Conservation (phyloP, 2,888 invertebrate species). For the Diloba caeruleocephala region DNA sequence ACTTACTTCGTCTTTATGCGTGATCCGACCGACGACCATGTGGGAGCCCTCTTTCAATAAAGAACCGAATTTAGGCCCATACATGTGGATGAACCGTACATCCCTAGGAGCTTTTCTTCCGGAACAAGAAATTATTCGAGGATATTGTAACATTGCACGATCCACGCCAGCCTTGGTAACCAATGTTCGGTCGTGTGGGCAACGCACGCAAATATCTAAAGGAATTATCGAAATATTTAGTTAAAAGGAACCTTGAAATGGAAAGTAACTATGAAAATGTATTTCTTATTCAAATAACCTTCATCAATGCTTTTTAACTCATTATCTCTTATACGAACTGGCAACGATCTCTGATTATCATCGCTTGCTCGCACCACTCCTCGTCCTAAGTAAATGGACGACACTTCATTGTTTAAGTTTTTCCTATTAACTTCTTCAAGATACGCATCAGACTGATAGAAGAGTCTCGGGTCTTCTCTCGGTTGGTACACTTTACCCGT, state of each 20-base stretch:
- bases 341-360: conserved; percentile 45
- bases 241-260: conserved; percentile 9
- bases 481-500: conserved; percentile 74
- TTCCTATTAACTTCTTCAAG: conserved; percentile 75
- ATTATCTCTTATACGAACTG: conserved; percentile 56
- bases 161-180: conserved; percentile 75
- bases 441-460: conserved; percentile 83
- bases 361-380: conserved; percentile 70
- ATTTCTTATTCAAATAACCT: conserved; percentile 49
- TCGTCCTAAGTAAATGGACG: conserved; percentile 73
- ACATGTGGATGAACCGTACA: conserved; percentile 71
- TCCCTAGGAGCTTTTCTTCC: conserved; percentile 66
- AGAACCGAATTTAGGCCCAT: conserved; percentile 80
- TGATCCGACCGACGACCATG: conserved; percentile 73
- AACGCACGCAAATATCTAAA: conserved; percentile 71
- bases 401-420: conserved; percentile 72
- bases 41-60: conserved; percentile 78
- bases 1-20: conserved; percentile 72
- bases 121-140: conserved; percentile 72
- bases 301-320: conserved; percentile 54
- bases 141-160: conserved; percentile 71
- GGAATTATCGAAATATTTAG: conserved; percentile 9
- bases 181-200: conserved; percentile 81
- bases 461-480: conserved; percentile 80
- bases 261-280: conserved; percentile 10